phyloP scores from a whole-genome alignment of 2,113 vertebrate species.

The Hippotragus niger region DNA sequence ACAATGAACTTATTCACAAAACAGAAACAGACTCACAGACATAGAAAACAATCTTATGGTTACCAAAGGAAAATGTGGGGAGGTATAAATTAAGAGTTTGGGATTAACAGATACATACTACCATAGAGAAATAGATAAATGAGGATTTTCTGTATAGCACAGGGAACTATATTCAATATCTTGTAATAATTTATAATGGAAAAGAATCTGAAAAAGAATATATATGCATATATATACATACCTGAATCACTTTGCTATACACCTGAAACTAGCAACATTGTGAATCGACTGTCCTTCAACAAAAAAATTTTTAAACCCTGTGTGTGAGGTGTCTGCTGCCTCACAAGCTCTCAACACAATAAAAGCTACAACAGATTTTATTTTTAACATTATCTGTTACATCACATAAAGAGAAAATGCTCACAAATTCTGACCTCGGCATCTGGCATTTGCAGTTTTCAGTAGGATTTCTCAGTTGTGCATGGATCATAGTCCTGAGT shows the following conservation, averaged over 20 bases:
- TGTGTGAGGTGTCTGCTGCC: background rate
- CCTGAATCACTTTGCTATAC: background rate
- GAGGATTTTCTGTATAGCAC: background rate
- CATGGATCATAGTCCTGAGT: background rate
- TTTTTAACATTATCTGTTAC: background rate
- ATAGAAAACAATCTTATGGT: background rate
- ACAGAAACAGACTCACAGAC: background rate
- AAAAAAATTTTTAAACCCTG: background rate
- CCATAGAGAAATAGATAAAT: background rate
- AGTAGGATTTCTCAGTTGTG: background rate
- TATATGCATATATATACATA: background rate
- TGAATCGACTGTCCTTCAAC: background rate
- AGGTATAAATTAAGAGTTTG: background rate
- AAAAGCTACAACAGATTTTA: background rate
- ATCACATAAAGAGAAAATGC: background rate
- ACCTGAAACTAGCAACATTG: background rate
- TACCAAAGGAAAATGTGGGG: background rate
- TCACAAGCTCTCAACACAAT: background rate
- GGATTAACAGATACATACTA: background rate
- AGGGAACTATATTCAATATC: background rate
- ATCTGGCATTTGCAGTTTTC: background rate
- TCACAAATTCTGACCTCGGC: background rate
- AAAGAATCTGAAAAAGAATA: background rate
- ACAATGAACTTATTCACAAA: background rate
- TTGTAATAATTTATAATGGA: background rate